Conservation (phyloP, 2,888 invertebrate genomes). For the Formica aserva region DNA sequence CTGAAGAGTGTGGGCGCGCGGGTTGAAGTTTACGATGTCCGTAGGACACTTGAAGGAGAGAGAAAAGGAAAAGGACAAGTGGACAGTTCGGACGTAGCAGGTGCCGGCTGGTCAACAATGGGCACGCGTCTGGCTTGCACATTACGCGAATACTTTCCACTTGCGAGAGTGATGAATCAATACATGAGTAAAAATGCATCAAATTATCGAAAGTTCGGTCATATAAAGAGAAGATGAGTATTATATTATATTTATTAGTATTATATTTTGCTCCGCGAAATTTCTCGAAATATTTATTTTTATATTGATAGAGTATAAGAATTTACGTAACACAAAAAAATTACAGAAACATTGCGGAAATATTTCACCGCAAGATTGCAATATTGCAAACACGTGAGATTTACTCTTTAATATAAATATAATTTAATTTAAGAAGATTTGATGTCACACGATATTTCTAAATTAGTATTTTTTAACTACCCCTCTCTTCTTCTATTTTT, state of each 20-base stretch:
- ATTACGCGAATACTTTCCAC: slow-evolving; percentile 40
- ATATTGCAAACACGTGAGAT: not conserved
- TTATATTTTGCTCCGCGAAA: not conserved
- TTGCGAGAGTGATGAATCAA: slow-evolving; percentile 42
- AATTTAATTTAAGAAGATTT: not conserved
- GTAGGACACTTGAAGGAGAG: slow-evolving; percentile 61
- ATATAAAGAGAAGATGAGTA: not conserved
- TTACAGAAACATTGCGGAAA: not conserved
- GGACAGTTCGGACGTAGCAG: slow-evolving; percentile 66
- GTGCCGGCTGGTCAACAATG: slow-evolving; percentile 68
- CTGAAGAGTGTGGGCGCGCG: slow-evolving; percentile 70
- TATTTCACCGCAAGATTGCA: not conserved
- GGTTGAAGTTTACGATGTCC: slow-evolving; percentile 68
- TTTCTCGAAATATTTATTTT: not conserved
- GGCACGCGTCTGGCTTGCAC: slow-evolving; percentile 55
- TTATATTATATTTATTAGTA: no score
- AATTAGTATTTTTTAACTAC: not conserved
- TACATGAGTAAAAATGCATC: slow-evolving; percentile 2
- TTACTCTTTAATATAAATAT: not conserved
- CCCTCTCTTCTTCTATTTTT: not conserved
- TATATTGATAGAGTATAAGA: not conserved
- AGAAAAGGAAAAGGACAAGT: slow-evolving; percentile 53
- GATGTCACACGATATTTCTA: not conserved
- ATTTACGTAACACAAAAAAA: not conserved
- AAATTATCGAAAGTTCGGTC: not conserved